Conservation (phyloP, 1,140 invertebrate species). For the Trialeurodes vaporariorum region DNA sequence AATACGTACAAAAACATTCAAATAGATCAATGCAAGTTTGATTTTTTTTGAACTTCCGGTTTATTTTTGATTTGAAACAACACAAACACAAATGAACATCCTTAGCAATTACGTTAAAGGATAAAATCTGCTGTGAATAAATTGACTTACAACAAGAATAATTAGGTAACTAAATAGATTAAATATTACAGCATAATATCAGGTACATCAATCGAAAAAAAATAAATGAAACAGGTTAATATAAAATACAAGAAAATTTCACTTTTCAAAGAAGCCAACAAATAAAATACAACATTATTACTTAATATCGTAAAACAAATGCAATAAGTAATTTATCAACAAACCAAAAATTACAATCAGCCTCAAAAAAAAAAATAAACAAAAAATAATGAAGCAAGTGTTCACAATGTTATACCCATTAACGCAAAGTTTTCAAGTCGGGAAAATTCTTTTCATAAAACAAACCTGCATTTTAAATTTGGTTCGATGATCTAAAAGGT, state of each 20-base stretch:
- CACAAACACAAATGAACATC: background rate
- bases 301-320: no score
- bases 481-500: no score
- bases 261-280: background rate
- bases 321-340: no score
- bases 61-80: background rate
- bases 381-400: no score
- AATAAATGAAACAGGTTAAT: background rate
- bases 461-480: no score
- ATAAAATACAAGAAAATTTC: background rate
- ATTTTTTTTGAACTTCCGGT: background rate
- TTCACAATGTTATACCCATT: no score
- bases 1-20: no score
- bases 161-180: background rate
- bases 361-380: no score
- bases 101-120: background rate
- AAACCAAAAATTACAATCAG: background rate
- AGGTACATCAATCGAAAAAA: background rate
- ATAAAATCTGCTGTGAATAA: background rate
- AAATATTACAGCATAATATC: background rate
- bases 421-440: no score
- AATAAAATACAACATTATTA: no score
- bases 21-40: no score
- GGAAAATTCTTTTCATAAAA: no score
- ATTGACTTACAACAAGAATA: background rate